Conservation (phyloP, 2,888 invertebrate genomes). For the Taenaris catops region DNA sequence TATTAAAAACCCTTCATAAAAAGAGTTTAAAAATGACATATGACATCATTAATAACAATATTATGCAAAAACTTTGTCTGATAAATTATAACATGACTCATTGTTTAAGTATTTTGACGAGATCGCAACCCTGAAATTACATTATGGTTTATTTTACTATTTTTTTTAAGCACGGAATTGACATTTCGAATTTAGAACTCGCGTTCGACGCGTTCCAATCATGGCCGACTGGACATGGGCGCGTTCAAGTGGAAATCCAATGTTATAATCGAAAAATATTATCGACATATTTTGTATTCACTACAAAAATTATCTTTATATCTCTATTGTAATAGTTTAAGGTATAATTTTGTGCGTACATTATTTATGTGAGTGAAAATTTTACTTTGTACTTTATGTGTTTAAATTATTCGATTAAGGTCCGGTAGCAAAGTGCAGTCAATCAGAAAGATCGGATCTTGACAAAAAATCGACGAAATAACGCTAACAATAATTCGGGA, state of each 20-base stretch:
- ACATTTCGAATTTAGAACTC: conserved; percentile 48
- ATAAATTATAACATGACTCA: too few relatives aligned
- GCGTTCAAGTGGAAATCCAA: conserved; percentile 55
- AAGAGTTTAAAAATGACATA: too few relatives aligned
- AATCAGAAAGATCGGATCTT: conserved; percentile 65
- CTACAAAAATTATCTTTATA: neutral
- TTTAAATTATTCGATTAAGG: conserved; percentile 34
- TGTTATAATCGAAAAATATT: conserved; percentile 41
- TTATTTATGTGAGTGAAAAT: neutral
- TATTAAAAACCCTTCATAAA: too few relatives aligned
- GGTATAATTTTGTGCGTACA: conserved; percentile 18
- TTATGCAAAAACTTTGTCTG: too few relatives aligned
- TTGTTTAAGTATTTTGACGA: too few relatives aligned
- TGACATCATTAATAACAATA: too few relatives aligned
- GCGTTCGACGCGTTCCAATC: conserved; percentile 48
- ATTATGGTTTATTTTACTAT: too few relatives aligned
- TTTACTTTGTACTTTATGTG: conserved; percentile 26
- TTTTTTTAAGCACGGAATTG: conserved; percentile 49
- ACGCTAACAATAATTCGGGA: conserved; percentile 23
- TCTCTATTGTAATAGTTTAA: conserved; percentile 7
- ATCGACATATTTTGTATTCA: conserved; percentile 27
- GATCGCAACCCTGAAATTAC: too few relatives aligned
- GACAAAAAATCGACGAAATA: conserved; percentile 53
- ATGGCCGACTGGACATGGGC: conserved; percentile 33
- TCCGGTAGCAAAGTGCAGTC: conserved; percentile 57